A percentile compares a stretch with the other conserved stretches of the same genome.
Conservation (phyloP, 2,113 vertebrate species). For the Rhinolophus sinicus region DNA sequence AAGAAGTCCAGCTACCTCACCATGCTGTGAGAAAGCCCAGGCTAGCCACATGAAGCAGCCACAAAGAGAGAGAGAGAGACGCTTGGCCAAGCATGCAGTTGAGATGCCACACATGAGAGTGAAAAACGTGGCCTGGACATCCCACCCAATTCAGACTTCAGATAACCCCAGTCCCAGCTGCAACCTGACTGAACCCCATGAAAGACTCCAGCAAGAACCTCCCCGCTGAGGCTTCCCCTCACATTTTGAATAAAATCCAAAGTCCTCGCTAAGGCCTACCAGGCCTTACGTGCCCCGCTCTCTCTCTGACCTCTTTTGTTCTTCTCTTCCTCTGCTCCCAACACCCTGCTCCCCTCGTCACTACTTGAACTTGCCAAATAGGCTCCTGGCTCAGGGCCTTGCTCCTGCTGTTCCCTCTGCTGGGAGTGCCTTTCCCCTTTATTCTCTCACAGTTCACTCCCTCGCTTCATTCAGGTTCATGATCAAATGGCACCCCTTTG, state of each 20-base stretch:
- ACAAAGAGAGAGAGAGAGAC: background rate
- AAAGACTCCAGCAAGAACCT: background rate
- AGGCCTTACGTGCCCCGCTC: background rate
- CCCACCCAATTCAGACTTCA: background rate
- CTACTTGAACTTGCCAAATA: background rate
- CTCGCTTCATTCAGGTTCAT: background rate
- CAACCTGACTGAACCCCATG: background rate
- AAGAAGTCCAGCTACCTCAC: background rate
- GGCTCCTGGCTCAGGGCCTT: background rate
- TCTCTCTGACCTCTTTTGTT: background rate
- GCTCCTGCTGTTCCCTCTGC: background rate
- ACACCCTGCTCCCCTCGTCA: background rate
- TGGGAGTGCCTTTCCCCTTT: background rate
- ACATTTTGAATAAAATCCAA: background rate
- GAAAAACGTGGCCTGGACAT: background rate
- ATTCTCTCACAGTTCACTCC: background rate
- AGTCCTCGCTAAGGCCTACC: background rate
- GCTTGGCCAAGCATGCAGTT: background rate
- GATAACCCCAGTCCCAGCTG: background rate
- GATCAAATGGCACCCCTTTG: background rate
- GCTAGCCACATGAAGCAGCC: too few relatives aligned
- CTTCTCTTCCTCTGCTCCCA: background rate
- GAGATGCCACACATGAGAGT: background rate
- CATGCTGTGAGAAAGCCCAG: background rate
- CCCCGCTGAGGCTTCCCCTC: background rate